Evolutionary conservation across 2,113 vertebrate species (phyloP), one percentile per base, ranked within the genome.

Genomic region (Nycticorax nycticorax): DNA sequence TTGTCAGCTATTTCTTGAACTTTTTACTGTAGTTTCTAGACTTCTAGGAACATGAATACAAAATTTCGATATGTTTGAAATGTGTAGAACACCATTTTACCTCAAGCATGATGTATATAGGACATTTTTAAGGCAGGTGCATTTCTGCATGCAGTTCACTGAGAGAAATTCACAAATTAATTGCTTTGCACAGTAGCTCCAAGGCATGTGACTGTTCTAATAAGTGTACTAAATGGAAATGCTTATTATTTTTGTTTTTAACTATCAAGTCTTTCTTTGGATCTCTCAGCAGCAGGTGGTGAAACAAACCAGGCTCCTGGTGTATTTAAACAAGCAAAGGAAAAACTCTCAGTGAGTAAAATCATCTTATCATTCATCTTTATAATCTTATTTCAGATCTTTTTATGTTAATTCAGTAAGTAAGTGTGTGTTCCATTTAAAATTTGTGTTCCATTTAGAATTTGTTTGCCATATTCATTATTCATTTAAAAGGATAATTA

Each of bases 321-420:
- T 94, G 98, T 99, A 77, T 98, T 98, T 97, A 99, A 99, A 96
- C 99, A 99, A 96, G 98, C 99, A 76, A 99, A 99, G 92, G 99
- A 99, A 97, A 98, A 99, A 97, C 98, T 98, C 82, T 98, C 98
- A 92, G 99, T 99, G 97, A 99, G 99, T 99, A 98, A 96, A 97
- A 76, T 37, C 32, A 76, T 56, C 39, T 94, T 95, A 52, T 90
- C 71, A 6, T 96, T 90, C 37, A 77, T 89, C 56, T 96, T 48
- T 86, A 85, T 78, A 74, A 63, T 50, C 47, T 93, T 81, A 47
- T 50, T 87, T 95, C 50, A 37, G 26, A n/a, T 86, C 8, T 55
- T 69, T 91, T 66, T 96, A 45, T 90, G 60, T 95, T 82, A 77
- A 84, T 93, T 90, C 45, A 81, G 23, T 63, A 63, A 69, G 57